Percentiles rank a stretch among this genome's conserved stretches.
Conservation (phyloP, 2,888 invertebrate genomes). For the Tryphoninae sp. region DNA sequence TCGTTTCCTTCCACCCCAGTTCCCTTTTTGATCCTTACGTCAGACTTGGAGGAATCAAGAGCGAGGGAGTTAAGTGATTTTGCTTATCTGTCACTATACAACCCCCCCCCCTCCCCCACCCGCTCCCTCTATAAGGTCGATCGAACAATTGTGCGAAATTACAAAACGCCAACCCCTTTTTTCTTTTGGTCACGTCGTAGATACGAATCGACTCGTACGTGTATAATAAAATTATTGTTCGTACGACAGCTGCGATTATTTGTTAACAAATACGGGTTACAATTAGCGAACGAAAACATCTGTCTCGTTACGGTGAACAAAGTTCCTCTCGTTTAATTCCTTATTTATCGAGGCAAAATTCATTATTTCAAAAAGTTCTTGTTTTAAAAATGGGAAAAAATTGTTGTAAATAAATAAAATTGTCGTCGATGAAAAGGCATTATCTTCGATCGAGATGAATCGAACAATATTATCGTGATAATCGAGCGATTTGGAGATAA, state of each 20-base stretch:
- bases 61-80: slow-evolving; percentile 56
- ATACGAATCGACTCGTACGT: slow-evolving; percentile 29
- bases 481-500: neutral
- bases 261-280: neutral
- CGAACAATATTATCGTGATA: neutral
- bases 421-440: no score
- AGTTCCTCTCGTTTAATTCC: neutral
- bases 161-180: slow-evolving; percentile 32
- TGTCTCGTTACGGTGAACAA: neutral
- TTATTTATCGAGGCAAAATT: no score
- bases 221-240: slow-evolving; percentile 13
- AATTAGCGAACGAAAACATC: neutral
- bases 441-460: neutral
- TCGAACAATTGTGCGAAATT: slow-evolving; percentile 56
- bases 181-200: neutral
- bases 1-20: slow-evolving; percentile 30
- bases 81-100: slow-evolving; percentile 21
- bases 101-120: no score
- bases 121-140: slow-evolving; percentile 33
- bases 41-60: slow-evolving; percentile 48
- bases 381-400: no score
- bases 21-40: neutral
- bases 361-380: no score
- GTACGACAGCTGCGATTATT: slow-evolving; percentile 43
- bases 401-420: no score